Base-by-base conservation (phyloP, 2,888 invertebrate species). In the Dynastes grantii region DNA sequence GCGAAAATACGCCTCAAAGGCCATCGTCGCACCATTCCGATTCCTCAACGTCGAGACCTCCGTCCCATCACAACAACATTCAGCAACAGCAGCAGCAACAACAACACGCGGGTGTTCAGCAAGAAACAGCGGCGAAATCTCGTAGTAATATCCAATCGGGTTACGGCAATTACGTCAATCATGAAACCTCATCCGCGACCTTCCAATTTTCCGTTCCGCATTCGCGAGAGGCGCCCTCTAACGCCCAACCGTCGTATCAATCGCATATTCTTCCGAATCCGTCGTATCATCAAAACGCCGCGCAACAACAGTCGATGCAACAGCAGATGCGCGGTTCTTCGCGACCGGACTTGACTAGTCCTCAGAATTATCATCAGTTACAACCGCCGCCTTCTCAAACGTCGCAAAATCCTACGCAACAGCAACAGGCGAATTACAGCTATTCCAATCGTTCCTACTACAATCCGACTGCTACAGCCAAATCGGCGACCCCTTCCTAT, bases 1-100 rank as follows among this genome's bases (percentile, higher is more conserved):
- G 80, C n/a, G 82, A 81, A 61, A 73, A 68, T 45, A 78, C 78
- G 37, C 70, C 76, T 27, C 81, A 79, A 73, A 80, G 79, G 45
- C 81, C 86, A 87, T 67, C 79, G 87, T 27, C 88, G 89, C 77
- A 82, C 16, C 80, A 81, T 65, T 73, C 80, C 37, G 78, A 88
- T n/a, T 88, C 88, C 77, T 88, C 88, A 77, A 82, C 89, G 70
- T 64, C 79, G 53, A 75, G 78, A 80, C 76, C 82, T 77, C 70
- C 83, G 82, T 70, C 81, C 63, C 78, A 78, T 67, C 81, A 76
- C 82, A 64, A 73, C 32, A 58, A 22, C 55, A 16, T n/a, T 4
- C 55, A 58, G 22, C 55, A 58, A 22, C 53, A 53, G 53, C 53
- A 53, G n/a, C 55, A 55, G 55, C 55, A 55, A 8, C 63, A 80